Base-by-base conservation (phyloP, 1,140 invertebrate genomes). In the Proales similis region DNA sequence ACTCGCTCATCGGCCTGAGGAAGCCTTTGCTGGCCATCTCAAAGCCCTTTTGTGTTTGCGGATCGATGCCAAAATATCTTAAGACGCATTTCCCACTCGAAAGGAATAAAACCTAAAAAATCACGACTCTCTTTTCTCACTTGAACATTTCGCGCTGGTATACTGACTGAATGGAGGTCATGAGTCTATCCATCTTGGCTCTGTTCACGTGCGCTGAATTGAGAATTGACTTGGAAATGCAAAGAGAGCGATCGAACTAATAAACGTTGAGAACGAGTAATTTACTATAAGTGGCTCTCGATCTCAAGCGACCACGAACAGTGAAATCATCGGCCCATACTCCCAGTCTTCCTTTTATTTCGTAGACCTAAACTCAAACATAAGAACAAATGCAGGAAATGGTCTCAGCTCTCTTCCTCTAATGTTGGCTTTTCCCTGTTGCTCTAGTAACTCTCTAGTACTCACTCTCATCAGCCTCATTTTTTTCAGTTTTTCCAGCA, bases 111-210 rank as follows among this genome's bases (percentile, higher is more conserved):
- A 36, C 14, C 14, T 9, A 9, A 9, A 9, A 9, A 36, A 36
- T 36, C 14, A 9, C 14, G 14, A 36, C 14, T 9, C 14, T 14
- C 14, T 36, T 9, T 9, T 36, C 14, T 57, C 36, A 57, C 51
- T 57, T 57, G 26, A 57, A 57, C 11, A 57, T 22, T 14, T 57
- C 51, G 29, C 51, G 24, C 20, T 57, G 51, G 22, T 57, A 57
- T 3, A 24, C 38, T 27, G 51, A 22, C 20, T 57, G 51, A 12
- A 57, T 57, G n/a, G 9, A 42, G n/a, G 51, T 26, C 33, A 57
- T 42, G 12, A 42, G 11, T 42, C 51, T 26, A n/a, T 57, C 51
- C 22, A 57, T 27, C 45, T 57, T 57, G 14, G 51, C 39, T 9
- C 51, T 36, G 45, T 57, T 57, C 12, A 57, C 51, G 45, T 57